These are phyloP conservation scores for Tolmerus cingulatus DNA, from an alignment of 2,888 invertebrate genomes.

Conservation along the genomic window DNA sequence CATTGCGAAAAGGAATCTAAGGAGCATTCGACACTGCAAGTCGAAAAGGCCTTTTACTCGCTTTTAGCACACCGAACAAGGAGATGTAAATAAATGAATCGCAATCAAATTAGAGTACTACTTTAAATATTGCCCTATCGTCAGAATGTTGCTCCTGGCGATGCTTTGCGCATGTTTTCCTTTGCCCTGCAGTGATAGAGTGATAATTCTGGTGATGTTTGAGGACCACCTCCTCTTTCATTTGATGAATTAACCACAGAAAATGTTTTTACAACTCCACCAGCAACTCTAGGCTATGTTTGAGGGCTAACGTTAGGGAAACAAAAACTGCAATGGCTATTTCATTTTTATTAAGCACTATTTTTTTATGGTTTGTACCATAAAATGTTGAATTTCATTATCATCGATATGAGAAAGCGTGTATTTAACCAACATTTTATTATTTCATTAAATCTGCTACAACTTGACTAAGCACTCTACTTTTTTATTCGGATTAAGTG, in stretches of 20 bases:
- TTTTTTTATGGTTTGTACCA: neutral
- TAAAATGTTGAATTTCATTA: neutral
- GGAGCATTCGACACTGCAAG: neutral
- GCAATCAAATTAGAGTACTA: neutral
- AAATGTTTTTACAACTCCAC: neutral
- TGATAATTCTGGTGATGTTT: neutral
- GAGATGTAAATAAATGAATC: neutral
- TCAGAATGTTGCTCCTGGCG: neutral
- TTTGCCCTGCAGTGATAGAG: neutral
- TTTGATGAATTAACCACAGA: neutral
- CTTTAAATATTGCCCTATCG: neutral
- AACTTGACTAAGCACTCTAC: too few relatives aligned
- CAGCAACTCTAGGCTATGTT: neutral
- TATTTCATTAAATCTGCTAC: neutral
- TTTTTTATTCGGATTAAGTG: too few relatives aligned
- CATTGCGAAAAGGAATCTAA: neutral
- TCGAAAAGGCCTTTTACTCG: neutral
- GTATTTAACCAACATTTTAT: neutral
- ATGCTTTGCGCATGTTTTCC: neutral
- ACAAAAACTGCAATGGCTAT: neutral
- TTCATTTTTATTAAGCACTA: neutral
- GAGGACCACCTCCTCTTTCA: neutral
- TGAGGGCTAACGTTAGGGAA: neutral
- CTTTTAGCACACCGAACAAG: neutral
- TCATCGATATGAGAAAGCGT: neutral